A percentile compares a stretch with the other conserved stretches of the same genome.
Conservation (phyloP, 53 echinoderm and acorn worm species). For the Glandiceps talaboti region DNA sequence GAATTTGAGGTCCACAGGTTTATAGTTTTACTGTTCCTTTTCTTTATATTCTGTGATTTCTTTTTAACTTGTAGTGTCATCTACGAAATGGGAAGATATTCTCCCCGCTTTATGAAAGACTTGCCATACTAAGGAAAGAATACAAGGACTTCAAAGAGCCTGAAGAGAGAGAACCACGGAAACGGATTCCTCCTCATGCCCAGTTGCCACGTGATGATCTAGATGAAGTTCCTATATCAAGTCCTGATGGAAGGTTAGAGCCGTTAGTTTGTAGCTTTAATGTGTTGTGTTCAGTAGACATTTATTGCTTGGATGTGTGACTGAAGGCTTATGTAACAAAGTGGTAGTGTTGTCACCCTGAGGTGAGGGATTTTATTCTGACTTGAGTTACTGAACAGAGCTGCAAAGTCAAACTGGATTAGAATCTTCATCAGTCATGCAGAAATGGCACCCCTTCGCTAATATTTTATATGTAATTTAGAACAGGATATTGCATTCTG, state of each 20-base stretch:
- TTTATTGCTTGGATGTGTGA: background rate
- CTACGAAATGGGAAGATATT: constrained; percentile 55
- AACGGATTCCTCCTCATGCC: background rate
- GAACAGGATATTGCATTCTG: too few relatives aligned
- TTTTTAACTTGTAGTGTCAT: constrained; percentile 34
- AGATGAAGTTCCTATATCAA: constrained; percentile 32
- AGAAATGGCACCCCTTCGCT: too few relatives aligned
- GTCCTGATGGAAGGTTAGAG: constrained; percentile 36
- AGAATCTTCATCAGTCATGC: too few relatives aligned
- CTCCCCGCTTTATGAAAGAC: constrained; percentile 41
- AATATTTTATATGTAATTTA: too few relatives aligned
- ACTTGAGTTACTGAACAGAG: too few relatives aligned
- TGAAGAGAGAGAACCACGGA: constrained; percentile 19
- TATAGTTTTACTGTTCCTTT: too few relatives aligned
- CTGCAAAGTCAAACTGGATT: too few relatives aligned
- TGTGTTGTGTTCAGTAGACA: too few relatives aligned
- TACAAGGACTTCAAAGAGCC: constrained; percentile 49
- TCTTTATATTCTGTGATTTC: background rate
- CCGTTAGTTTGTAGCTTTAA: too few relatives aligned
- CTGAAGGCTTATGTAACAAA: background rate
- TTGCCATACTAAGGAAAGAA: constrained; percentile 27
- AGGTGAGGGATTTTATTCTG: too few relatives aligned
- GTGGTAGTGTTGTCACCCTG: too few relatives aligned
- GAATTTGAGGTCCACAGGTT: too few relatives aligned
- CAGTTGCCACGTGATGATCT: constrained; percentile 1